Evolutionary conservation across 53 echinoderm and acorn worm species (phyloP).

Genomic region (Paelopatides confundens): DNA sequence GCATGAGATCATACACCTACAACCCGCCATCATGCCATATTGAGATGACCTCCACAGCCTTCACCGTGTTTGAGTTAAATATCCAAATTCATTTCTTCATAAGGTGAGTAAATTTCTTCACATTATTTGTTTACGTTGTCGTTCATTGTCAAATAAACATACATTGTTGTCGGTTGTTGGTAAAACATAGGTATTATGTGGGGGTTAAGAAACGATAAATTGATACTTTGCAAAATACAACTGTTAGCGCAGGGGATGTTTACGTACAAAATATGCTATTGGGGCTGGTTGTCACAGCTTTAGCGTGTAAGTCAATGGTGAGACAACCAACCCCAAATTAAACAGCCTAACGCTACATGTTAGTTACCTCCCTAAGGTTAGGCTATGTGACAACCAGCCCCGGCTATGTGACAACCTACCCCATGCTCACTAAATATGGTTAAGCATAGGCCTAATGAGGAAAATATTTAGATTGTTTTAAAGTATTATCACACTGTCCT

Average conservation of each 20-base stretch:
- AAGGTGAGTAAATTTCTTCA: background rate
- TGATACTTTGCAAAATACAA: background rate
- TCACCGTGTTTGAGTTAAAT: background rate
- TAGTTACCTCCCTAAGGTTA: background rate
- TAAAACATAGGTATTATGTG: background rate
- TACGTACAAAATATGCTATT: background rate
- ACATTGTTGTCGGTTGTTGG: background rate
- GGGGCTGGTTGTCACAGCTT: no score
- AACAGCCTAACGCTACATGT: background rate
- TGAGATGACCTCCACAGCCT: background rate
- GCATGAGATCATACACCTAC: background rate
- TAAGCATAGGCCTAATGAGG: background rate
- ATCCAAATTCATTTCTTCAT: background rate
- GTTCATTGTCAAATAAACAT: background rate
- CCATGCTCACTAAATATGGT: background rate
- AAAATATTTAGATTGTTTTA: background rate
- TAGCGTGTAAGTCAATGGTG: background rate
- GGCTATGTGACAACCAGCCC: constrained; percentile 7
- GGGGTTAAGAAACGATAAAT: background rate
- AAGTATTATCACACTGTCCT: no score
- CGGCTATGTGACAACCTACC: no score
- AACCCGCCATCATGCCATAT: no score
- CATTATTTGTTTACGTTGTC: background rate
- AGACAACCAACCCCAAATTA: background rate
- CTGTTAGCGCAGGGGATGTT: background rate